Evolutionary conservation across 2,888 invertebrate species (phyloP), one percentile per base, ranked within the genome.

Genomic region (Xestia c-nigrum): DNA sequence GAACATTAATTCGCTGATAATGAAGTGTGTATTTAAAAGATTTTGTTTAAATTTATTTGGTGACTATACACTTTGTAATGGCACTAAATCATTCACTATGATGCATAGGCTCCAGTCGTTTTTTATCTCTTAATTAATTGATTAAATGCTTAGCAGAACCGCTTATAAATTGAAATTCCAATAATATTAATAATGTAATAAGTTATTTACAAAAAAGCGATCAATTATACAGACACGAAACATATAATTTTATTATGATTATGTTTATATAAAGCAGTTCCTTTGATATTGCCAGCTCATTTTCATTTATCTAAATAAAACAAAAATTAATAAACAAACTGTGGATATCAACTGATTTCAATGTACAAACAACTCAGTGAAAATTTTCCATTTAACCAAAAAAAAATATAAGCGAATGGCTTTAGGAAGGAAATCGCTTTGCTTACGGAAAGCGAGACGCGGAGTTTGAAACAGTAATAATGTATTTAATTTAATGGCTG

Each of bases 391-490:
- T 67, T 67, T 72, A 47, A 69, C 10, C 31, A 14, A 67, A 85
- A 50, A 85, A 50, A 84, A 84, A 80, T 55, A 65, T 61, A 68
- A 31, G 14, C 52, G 40, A 76, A 73, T 76, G 38, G 67, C 47
- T 70, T 76, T 68, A 16, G 85, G 70, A 81, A 76, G 81, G 76
- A 76, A 73, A 71, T 61, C 40, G 63, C 76, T 70, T 64, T 66
- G 85, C 70, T 64, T 63, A 79, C 70, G 59, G 65, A 50, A 59
- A 67, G 47, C 43, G 80, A 50, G 50, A 57, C 55, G 16, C 46
- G n/a, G 75, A 80, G 61, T 84, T 72, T 55, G 64, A 66, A 80
- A 84, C 67, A 64, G 70, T 72, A 75, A 80, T 84, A 82, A 63
- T 74, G 59, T 80, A 40, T 79, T 80, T 80, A 72, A 72, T 72